These are phyloP conservation scores for Harpalus rubripes DNA, from an alignment of 2,888 invertebrate genomes.

Conservation along the genomic window DNA sequence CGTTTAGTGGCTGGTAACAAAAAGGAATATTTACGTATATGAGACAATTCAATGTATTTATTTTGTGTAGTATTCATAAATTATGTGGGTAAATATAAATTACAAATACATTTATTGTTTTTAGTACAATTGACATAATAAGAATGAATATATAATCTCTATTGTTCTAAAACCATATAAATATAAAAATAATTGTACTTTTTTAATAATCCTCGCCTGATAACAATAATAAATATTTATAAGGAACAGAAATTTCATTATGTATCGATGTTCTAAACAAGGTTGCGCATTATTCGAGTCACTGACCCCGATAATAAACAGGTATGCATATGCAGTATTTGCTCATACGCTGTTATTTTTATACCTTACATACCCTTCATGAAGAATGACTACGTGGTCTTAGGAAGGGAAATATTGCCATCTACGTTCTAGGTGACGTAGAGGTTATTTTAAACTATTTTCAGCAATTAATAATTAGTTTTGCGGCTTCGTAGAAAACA, in stretches of 20 bases:
- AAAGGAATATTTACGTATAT: too few species aligned
- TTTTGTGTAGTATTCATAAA: too few species aligned
- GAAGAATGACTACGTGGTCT: not conserved
- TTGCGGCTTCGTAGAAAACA: not conserved
- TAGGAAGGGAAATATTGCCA: slow-evolving; percentile 15
- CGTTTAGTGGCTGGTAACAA: too few species aligned
- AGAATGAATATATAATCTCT: too few species aligned
- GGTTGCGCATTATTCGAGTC: slow-evolving; percentile 45
- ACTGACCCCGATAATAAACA: slow-evolving; percentile 53
- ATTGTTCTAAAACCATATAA: too few species aligned
- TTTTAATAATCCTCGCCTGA: not conserved
- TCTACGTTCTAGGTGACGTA: not conserved
- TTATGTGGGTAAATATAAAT: too few species aligned
- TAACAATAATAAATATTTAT: slow-evolving; percentile 34
- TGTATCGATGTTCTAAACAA: slow-evolving; percentile 37
- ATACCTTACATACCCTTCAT: slow-evolving; percentile 15
- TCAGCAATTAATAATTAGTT: slow-evolving; percentile 7
- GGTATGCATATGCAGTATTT: slow-evolving; percentile 42
- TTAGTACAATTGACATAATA: too few species aligned
- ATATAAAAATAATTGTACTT: not conserved
- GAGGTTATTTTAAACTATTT: slow-evolving; percentile 1
- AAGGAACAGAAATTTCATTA: slow-evolving; percentile 41
- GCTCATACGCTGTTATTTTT: slow-evolving; percentile 24
- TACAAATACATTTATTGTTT: too few species aligned
- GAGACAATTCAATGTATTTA: too few species aligned